Evolutionary conservation across 2,797 vertebrate genomes (phyloP), one percentile per base, ranked within the genome.

Genomic region (Sardinella longiceps): DNA sequence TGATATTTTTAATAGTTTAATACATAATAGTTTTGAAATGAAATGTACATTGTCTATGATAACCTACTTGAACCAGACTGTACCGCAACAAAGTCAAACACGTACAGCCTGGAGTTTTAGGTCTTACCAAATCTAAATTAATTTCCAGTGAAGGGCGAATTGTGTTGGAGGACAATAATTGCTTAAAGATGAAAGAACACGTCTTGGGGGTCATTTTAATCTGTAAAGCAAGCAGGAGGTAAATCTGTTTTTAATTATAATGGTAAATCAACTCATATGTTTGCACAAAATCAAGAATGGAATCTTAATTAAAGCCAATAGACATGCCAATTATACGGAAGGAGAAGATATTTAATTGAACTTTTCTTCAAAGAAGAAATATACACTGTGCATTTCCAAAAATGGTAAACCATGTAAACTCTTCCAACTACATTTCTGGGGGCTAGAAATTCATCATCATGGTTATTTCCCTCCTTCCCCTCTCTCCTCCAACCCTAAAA

Each of bases 241-340:
- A 56, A 82, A 81, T 83, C 83, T 83, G 23, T 80, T 77, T 87
- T 87, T 87, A 87, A 88, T 88, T 88, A 87, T 84, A 83, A 87
- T 82, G 25, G 20, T 74, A 87, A 88, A 83, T 86, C 83, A n/a
- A 88, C 84, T 88, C 87, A 51, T 20, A 43, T 23, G 70, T 77
- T 77, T 43, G 70, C 70, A n/a, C 70, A 77, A 77, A 77, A 77
- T 77, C 70, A 77, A 43, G 33, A 77, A 77, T 77, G 70, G 70
- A 39, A 77, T 77, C 70, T 43, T 85, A 80, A 86, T 88, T 87
- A 88, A 84, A 84, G 80, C 43, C 82, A 84, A 83, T 70, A 85
- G 85, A 88, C 77, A 81, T 84, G 18, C 83, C 86, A 84, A 81
- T 87, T 86, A 87, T 56, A 66, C 33, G 5, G 37, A 63, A 58